phyloP scores from a whole-genome alignment of 2,888 invertebrate genomes.

The Cryptops parisi region DNA sequence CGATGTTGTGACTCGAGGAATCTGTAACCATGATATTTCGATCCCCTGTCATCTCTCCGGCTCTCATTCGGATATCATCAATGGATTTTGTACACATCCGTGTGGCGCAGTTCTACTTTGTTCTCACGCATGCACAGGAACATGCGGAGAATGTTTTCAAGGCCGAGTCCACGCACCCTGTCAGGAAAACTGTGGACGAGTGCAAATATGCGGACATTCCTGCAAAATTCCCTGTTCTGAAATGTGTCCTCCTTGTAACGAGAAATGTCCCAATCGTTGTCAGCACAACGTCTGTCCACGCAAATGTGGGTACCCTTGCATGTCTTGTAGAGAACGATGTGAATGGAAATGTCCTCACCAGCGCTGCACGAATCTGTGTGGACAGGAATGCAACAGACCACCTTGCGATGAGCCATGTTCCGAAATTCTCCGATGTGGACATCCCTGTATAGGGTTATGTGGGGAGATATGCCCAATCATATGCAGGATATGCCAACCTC shows the following conservation, averaged over 20 bases:
- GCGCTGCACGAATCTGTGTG: constrained; percentile 27
- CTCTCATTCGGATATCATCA: not conserved
- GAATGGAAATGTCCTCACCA: constrained; percentile 28
- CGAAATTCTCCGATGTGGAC: constrained; percentile 27
- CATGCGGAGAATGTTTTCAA: constrained; percentile 29
- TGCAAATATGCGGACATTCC: constrained; percentile 30
- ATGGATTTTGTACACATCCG: constrained; percentile 8
- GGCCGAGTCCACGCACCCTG: constrained; percentile 32
- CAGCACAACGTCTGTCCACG: constrained; percentile 26
- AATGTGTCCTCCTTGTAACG: constrained; percentile 30
- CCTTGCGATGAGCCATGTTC: constrained; percentile 27
- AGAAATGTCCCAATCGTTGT: constrained; percentile 29
- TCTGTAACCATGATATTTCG: no score
- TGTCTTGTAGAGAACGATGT: constrained; percentile 30
- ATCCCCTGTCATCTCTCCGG: not conserved
- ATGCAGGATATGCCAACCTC: constrained; percentile 17
- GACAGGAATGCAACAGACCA: constrained; percentile 28
- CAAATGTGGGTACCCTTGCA: constrained; percentile 26
- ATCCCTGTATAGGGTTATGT: constrained; percentile 32
- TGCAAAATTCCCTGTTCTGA: constrained; percentile 29
- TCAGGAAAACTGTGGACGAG: constrained; percentile 25
- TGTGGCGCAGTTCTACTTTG: constrained; percentile 24
- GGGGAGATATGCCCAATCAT: constrained; percentile 31
- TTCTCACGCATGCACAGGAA: constrained; percentile 27
- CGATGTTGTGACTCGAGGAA: no score